Evolutionary conservation across 2,113 vertebrate genomes (phyloP).

Genomic region (Acrocephalus kingi): DNA sequence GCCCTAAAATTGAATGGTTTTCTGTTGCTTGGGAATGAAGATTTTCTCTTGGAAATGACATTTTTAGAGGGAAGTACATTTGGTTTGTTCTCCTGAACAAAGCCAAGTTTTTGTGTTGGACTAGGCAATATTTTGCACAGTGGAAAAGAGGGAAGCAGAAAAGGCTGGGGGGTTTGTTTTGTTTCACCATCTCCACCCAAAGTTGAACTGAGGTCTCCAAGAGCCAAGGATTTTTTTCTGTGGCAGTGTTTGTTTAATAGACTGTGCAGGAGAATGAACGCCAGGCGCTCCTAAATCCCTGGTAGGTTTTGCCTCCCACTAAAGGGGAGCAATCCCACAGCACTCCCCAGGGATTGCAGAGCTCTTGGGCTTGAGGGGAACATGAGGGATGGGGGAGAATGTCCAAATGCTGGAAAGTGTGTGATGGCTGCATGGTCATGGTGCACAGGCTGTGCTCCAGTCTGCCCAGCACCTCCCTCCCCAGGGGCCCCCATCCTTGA

Average conservation of each 20-base stretch:
- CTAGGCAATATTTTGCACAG: neutral
- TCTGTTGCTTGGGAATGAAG: neutral
- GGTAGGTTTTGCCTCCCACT: neutral
- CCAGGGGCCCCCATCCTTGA: rapidly evolving
- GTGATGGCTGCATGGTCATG: rapidly evolving
- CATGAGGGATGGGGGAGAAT: neutral
- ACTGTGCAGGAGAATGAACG: neutral
- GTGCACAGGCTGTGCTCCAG: neutral
- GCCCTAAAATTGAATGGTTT: neutral
- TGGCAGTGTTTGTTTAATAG: neutral
- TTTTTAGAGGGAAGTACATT: neutral
- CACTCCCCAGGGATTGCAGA: neutral
- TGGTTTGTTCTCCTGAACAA: neutral
- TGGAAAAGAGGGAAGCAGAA: conserved; percentile 3
- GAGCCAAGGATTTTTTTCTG: neutral
- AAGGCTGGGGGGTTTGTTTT: neutral
- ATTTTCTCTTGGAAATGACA: neutral
- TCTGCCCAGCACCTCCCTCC: neutral
- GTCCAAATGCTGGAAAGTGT: too few relatives aligned
- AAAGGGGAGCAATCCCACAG: neutral
- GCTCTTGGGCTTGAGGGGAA: neutral
- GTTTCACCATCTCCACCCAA: neutral
- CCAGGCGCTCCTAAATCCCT: neutral
- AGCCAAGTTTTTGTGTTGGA: neutral
- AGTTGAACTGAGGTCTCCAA: conserved; percentile 14